Evolutionary conservation across 2,888 invertebrate genomes (phyloP), one percentile per base, ranked within the genome.

Genomic region (Acronicta aceris): DNA sequence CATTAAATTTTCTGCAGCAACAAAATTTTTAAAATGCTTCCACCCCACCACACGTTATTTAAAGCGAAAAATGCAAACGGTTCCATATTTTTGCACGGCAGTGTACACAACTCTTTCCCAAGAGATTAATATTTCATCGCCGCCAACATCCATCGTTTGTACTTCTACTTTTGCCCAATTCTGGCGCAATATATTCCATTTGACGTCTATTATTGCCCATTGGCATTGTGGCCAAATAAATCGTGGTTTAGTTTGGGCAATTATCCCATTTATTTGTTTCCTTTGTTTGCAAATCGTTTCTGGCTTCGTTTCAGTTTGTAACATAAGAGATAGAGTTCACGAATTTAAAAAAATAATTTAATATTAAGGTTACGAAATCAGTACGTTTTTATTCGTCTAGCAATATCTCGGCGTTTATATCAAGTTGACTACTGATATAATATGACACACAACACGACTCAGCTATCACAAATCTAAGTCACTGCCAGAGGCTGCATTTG

Each of bases 81-180:
- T 38, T 13, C 13, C 13, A 36, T 30, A 13, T 33, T 15, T 33
- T 6, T 51, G 62, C 38, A 33, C 48, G 42, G n/a, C 36, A 54
- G 30, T 65, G 56, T 61, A 73, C 45, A 30, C 27, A 47, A 33
- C 36, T 56, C 49, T 60, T 50, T 54, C 70, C 53, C 62, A 0
- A 12, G 53, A 69, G 70, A 78, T 70, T 65, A 72, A 75, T 76
- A 72, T 72, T 78, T 78, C 76, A 72, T 65, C 61, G 53, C 57
- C 10, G 4, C 47, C 10, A 13, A 46, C 59, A 61, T 69, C 40
- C 58, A 57, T 66, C 48, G 55, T 58, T 55, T 61, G 57, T 65
- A 61, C 60, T 57, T 50, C 33, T 17, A 41, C 59, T 57, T 27
- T 50, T 55, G 27, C 43, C 59, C 61, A 51, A 66, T 60, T 68